Base-by-base conservation (phyloP, 2,113 vertebrate genomes). In the Diphyllodes magnificus region DNA sequence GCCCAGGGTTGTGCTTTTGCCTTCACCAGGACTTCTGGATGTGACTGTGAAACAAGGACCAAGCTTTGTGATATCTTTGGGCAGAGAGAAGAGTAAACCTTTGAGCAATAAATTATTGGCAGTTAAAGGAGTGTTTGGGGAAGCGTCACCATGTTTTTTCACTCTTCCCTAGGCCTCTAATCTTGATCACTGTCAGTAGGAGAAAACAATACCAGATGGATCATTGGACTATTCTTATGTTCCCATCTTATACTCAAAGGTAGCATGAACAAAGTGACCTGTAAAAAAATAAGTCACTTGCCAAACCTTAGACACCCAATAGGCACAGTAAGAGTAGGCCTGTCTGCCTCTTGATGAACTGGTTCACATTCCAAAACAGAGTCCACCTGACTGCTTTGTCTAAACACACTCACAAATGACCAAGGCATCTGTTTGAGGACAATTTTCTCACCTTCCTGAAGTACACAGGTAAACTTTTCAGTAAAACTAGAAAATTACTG, bases 261-360 rank as follows among this genome's bases (percentile, higher is more conserved):
- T 11, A 61, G 6, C 15, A 42, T 18, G 15, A 90, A 54, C 4
- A 24, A 73, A 86, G 33, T 4, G 53, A 28, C 5, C 3, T 10
- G 16, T 27, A 33, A 33, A 56, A 31, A 42, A 39, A 20, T 7
- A 31, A 42, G 11, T 27, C 4, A n/a, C 17, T 69, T 89, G 49
- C 23, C 23, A 56, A 51, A 78, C 44, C 9, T 61, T 44, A 57
- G 53, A 57, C 10, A 28, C 10, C 6, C 28, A 72, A 56, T 7
- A 56, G 25, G 23, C 11, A 51, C 10, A 72, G 5, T 40, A 27
- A 47, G 16, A 85, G 2, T 25, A 47, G 0, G 0, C 4, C 10
- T 63, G 23, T 63, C 24, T 81, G 10, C 3, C 11, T 93, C 24
- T 61, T 69, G 44, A 42, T 56, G 45, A 71, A n/a, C 11, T 16